phyloP scores from a whole-genome alignment of 2,888 invertebrate species.

The Smittia sp. region DNA sequence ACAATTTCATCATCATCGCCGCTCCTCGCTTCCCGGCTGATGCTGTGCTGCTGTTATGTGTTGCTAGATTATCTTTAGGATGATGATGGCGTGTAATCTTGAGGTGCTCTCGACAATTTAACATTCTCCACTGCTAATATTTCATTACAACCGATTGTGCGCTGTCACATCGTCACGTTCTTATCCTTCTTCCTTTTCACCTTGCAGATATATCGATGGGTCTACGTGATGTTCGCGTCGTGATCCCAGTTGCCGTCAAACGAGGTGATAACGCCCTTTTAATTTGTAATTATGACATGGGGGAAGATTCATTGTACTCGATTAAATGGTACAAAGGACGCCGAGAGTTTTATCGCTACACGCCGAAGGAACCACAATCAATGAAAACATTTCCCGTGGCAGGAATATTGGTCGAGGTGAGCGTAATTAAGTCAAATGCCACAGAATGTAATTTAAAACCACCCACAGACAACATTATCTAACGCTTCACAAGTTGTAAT shows the following conservation, averaged over 20 bases:
- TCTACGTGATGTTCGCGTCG: slow-evolving; percentile 63
- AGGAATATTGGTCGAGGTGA: slow-evolving; percentile 61
- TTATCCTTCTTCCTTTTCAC: neutral
- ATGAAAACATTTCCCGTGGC: slow-evolving; percentile 61
- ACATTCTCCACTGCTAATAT: slow-evolving; percentile 27
- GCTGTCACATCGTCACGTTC: slow-evolving; percentile 27
- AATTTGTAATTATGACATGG: slow-evolving; percentile 73
- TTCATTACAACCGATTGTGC: slow-evolving; percentile 14
- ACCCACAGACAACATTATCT: slow-evolving; percentile 26
- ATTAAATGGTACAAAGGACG: slow-evolving; percentile 75
- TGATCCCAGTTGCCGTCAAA: slow-evolving; percentile 64
- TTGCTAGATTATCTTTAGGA: neutral
- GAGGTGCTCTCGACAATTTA: slow-evolving; percentile 5
- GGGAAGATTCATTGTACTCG: slow-evolving; percentile 72
- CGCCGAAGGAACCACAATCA: slow-evolving; percentile 62
- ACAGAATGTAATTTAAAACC: neutral
- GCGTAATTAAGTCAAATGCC: too few relatives aligned
- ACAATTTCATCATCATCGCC: slow-evolving; percentile 35
- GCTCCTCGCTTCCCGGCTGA: neutral
- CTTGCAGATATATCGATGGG: slow-evolving; percentile 37
- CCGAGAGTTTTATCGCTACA: slow-evolving; percentile 63
- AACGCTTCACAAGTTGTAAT: slow-evolving; percentile 39
- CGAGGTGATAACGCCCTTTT: slow-evolving; percentile 61
- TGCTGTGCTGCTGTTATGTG: neutral
- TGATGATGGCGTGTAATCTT: slow-evolving; percentile 11